Percentiles rank a stretch among this genome's conserved stretches.
Evolutionary conservation across 23 tunicate species (phyloP).

Genomic region (Trididemnum clinides): DNA sequence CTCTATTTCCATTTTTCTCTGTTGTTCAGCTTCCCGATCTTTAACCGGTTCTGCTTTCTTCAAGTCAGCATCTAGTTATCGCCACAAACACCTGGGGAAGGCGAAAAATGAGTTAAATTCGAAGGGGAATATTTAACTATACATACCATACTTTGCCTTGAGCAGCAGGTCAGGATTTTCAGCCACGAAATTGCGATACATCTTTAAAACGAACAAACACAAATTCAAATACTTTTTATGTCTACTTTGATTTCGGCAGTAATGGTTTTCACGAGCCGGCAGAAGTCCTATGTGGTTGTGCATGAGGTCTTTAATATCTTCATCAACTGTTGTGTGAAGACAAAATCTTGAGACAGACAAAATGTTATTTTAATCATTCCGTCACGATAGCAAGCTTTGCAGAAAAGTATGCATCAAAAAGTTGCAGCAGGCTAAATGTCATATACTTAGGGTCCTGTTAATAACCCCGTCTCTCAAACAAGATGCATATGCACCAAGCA

Average conservation of each 20-base stretch:
- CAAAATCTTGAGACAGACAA: too few relatives aligned
- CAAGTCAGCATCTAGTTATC: not conserved
- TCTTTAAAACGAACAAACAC: not conserved
- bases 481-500: too few relatives aligned
- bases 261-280: not conserved
- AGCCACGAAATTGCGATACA: not conserved
- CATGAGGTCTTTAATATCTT: not conserved
- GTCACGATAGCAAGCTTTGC: too few relatives aligned
- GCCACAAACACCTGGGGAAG: not conserved
- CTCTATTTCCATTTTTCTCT: not conserved
- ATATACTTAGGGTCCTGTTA: too few relatives aligned
- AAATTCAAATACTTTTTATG: not conserved
- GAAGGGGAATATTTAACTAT: not conserved
- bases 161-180: not conserved
- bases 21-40: not conserved
- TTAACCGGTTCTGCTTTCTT: not conserved
- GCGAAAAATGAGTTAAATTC: not conserved
- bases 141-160: not conserved
- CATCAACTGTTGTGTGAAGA: not conserved
- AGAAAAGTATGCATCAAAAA: too few relatives aligned
- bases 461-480: too few relatives aligned
- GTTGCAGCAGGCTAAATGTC: too few relatives aligned
- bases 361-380: too few relatives aligned
- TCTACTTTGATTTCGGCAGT: not conserved
- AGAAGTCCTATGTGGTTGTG: not conserved